Evolutionary conservation across 2,888 invertebrate species (phyloP), one percentile per base, ranked within the genome.

Genomic region (Acleris emargana): DNA sequence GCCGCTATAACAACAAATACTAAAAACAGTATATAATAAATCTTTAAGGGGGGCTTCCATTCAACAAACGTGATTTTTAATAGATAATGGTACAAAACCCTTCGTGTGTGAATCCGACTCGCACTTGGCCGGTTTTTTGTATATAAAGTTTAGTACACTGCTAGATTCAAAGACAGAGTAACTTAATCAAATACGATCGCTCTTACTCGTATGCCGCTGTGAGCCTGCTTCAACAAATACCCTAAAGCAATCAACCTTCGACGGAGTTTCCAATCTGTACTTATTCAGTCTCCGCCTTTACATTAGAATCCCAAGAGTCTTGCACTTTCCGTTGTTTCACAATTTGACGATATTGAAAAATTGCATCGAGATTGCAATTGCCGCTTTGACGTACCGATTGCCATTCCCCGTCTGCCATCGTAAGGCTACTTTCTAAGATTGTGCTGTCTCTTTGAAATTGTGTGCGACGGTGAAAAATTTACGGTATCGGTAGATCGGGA

Each of bases 391-490:
- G 76, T 73, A 71, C 72, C 76, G 69, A 73, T 72, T 73, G 72
- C 52, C 67, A 72, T 64, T 69, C 77, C 62, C 77, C 11, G 80
- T 81, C 71, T 68, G 55, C 64, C 61, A 69, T 70, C 69, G 73
- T 73, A 71, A 73, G 73, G 75, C 77, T 80, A 77, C 77, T 82
- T 73, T 70, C 76, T 70, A 74, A 81, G 81, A 84, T 83, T 84
- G 82, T 75, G 68, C 72, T 71, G 75, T 76, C 79, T 73, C 77
- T 78, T 71, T 74, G 73, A 75, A 74, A 77, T 81, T 79, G 78
- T 76, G 73, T 74, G 74, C 75, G 66, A 71, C 76, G 71, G 72
- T 76, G 79, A 80, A 79, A 76, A 79, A 75, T 80, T 73, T 76
- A 76, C 72, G 58, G 72, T 57, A 61, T 51, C 51, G 32, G 55